phyloP scores from a whole-genome alignment of 37 sponge, comb jelly and placozoan species.

The Petrosia ficiformis region DNA sequence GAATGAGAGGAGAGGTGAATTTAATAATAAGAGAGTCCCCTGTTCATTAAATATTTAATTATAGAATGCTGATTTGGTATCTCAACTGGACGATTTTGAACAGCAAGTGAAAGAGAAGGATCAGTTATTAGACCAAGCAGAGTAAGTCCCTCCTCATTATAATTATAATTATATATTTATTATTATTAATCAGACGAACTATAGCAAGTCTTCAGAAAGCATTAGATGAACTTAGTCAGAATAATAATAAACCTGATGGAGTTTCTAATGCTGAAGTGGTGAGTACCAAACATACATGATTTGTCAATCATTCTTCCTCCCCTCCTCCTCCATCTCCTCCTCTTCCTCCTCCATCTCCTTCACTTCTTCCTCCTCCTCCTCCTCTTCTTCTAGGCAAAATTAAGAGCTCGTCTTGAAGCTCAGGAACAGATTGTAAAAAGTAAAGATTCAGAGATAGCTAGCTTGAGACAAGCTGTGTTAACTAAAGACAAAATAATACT shows the following conservation, averaged over 20 bases:
- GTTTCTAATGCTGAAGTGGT: slow-evolving; percentile 38
- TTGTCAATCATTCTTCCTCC: too few relatives aligned
- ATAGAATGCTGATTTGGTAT: slow-evolving; percentile 12
- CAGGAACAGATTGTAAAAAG: slow-evolving; percentile 24
- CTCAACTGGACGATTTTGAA: slow-evolving; percentile 24
- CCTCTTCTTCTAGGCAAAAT: too few relatives aligned
- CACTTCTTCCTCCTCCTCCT: too few relatives aligned
- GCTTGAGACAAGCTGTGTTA: slow-evolving; percentile 35
- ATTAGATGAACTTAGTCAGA: slow-evolving; percentile 27
- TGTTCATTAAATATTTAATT: not conserved
- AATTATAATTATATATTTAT: not conserved
- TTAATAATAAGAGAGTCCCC: not conserved
- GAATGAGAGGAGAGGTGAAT: slow-evolving; percentile 32
- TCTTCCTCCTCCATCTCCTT: too few relatives aligned
- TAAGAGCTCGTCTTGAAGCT: slow-evolving; percentile 31
- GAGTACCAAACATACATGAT: too few relatives aligned
- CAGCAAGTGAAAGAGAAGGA: slow-evolving; percentile 39
- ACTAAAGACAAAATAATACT: slow-evolving; percentile 18
- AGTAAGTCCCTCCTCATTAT: slow-evolving; percentile 22
- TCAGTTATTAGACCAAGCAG: slow-evolving; percentile 25
- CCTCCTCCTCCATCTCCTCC: too few relatives aligned
- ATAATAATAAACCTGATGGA: slow-evolving; percentile 11
- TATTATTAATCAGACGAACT: slow-evolving; percentile 4
- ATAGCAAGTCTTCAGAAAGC: slow-evolving; percentile 30
- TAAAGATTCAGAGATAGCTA: slow-evolving; percentile 52